Conservation (phyloP, 30 jellyfish, hydroid and myxozoan species). For the Aurelia aurita region DNA sequence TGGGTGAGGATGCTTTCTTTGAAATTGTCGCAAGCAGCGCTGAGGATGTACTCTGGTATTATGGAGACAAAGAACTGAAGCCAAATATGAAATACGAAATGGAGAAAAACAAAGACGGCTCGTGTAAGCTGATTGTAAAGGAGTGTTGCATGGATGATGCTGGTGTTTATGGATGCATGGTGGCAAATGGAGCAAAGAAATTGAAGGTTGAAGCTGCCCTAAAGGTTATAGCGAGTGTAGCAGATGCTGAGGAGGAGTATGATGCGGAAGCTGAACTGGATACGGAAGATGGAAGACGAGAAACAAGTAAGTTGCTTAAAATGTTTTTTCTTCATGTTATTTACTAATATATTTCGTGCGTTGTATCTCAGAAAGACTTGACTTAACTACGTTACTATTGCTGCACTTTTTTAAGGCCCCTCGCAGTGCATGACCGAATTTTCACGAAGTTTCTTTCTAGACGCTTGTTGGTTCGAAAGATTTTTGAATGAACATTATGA, state of each 20-base stretch:
- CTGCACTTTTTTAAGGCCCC: no score
- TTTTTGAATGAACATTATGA: no score
- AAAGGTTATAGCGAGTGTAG: neutral
- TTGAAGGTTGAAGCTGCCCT: neutral
- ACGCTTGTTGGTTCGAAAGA: no score
- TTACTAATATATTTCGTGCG: no score
- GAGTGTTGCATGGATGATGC: slow-evolving; percentile 55
- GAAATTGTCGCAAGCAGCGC: slow-evolving; percentile 65
- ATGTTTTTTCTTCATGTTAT: no score
- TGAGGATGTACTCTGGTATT: slow-evolving; percentile 75
- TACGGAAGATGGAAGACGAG: slow-evolving; percentile 39
- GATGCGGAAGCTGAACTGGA: slow-evolving; percentile 32
- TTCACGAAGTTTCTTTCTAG: no score
- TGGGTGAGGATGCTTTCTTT: slow-evolving; percentile 78
- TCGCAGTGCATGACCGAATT: no score
- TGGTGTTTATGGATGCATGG: slow-evolving; percentile 77
- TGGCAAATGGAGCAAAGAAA: slow-evolving; percentile 26
- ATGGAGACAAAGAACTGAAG: slow-evolving; percentile 56
- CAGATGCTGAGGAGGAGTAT: neutral
- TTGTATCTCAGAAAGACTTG: no score
- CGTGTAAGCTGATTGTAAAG: slow-evolving; percentile 33
- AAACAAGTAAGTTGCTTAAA: neutral
- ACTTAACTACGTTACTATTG: no score
- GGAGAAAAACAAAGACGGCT: slow-evolving; percentile 12
- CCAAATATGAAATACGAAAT: slow-evolving; percentile 68